Conservation (phyloP, 2,888 invertebrate species). For the Ophion obscuratus region DNA sequence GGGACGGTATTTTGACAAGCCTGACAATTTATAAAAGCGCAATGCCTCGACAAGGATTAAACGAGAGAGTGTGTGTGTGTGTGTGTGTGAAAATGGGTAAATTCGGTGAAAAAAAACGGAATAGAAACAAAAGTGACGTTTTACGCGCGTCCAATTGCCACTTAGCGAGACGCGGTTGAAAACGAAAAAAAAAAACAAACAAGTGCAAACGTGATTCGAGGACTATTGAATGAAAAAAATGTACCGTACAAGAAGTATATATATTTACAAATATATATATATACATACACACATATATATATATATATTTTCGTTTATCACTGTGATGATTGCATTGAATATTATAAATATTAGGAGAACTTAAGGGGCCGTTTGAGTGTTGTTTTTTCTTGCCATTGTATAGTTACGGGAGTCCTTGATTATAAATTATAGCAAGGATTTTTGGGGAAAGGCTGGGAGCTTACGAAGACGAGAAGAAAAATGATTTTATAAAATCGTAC, state of each 20-base stretch:
- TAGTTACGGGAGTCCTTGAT: constrained; percentile 70
- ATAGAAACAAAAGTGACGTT: constrained; percentile 47
- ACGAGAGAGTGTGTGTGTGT: constrained; percentile 13
- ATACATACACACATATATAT: constrained; percentile 72
- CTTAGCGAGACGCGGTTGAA: constrained; percentile 66
- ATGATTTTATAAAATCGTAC: constrained; percentile 66
- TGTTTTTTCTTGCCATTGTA: constrained; percentile 80
- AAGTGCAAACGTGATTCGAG: constrained; percentile 69
- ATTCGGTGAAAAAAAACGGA: constrained; percentile 27
- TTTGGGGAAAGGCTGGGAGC: constrained; percentile 72
- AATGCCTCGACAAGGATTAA: constrained; percentile 16
- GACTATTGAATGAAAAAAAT: constrained; percentile 67
- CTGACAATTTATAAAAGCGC: constrained; percentile 45
- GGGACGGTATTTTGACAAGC: constrained; percentile 46
- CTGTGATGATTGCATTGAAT: constrained; percentile 80
- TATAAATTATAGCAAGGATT: constrained; percentile 70
- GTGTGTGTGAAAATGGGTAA: constrained; percentile 18
- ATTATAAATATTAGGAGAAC: constrained; percentile 78
- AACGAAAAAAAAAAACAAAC: constrained; percentile 37
- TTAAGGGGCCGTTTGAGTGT: constrained; percentile 80
- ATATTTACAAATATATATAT: constrained; percentile 70
- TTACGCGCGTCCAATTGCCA: constrained; percentile 73
- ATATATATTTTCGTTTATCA: constrained; percentile 81
- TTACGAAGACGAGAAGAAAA: constrained; percentile 14
- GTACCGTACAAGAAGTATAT: constrained; percentile 78